A percentile compares a stretch with the other conserved stretches of the same genome.
These are phyloP conservation scores for Propithecus coquereli DNA, from an alignment of 2,113 vertebrate species.

Conservation along the genomic window DNA sequence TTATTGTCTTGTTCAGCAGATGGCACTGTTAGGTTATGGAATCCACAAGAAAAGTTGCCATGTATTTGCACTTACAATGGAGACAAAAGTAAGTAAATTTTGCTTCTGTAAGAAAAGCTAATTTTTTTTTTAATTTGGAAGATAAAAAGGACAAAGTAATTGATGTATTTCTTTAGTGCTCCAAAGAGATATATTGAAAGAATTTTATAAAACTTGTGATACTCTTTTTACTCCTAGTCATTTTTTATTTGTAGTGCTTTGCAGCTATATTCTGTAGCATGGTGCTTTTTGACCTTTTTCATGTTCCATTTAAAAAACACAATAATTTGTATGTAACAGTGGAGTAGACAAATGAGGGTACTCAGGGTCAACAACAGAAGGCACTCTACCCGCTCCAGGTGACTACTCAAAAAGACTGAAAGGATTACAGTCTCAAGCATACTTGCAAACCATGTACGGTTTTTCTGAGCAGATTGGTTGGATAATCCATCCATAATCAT, in stretches of 20 bases:
- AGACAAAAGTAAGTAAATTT: constrained; percentile 84
- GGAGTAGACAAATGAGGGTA: neutral
- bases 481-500: neutral
- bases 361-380: neutral
- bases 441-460: neutral
- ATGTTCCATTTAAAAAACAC: constrained; percentile 21
- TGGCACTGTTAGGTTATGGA: constrained; percentile 97
- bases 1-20: constrained; percentile 98
- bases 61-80: constrained; percentile 96
- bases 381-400: neutral
- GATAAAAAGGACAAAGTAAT: neutral
- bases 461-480: neutral
- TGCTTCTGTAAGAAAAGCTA: neutral
- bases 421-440: neutral
- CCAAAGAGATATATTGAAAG: neutral
- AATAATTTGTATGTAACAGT: neutral
- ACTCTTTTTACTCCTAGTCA: neutral
- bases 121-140: constrained; percentile 11
- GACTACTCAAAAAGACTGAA: neutral
- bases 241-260: constrained; percentile 9
- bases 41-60: constrained; percentile 92
- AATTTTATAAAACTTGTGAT: constrained; percentile 27
- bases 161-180: constrained; percentile 20
- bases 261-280: neutral
- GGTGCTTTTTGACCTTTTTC: constrained; percentile 19